Conservation (phyloP, 1,140 invertebrate genomes). For the Augochlora pura region DNA sequence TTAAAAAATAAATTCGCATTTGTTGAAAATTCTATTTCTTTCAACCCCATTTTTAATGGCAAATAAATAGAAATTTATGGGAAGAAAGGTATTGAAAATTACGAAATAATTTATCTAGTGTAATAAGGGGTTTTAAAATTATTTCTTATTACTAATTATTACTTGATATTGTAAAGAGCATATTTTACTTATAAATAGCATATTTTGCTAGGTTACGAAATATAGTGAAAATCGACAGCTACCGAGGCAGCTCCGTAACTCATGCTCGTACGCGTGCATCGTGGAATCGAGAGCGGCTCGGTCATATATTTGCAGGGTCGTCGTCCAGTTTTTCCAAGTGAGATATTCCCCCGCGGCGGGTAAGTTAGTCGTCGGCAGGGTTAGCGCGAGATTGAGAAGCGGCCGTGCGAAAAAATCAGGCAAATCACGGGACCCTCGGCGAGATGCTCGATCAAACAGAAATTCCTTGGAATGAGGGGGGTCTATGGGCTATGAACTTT, state of each 20-base stretch:
- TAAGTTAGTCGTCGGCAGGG: constrained; percentile 29
- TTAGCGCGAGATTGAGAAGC: constrained; percentile 60
- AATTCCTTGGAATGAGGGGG: constrained; percentile 59
- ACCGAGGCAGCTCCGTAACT: neutral
- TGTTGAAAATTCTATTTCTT: no score
- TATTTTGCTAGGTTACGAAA: no score
- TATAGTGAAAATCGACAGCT: neutral
- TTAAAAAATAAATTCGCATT: no score
- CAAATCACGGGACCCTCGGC: constrained; percentile 63
- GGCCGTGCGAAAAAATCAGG: constrained; percentile 68
- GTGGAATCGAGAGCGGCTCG: neutral
- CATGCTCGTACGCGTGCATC: neutral
- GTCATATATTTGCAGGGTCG: neutral
- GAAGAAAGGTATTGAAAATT: no score
- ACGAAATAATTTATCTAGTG: no score
- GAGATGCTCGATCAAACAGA: constrained; percentile 64
- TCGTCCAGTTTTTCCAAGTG: constrained; percentile 24
- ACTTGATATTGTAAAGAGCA: no score
- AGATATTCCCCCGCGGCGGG: constrained; percentile 28
- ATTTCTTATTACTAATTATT: no score
- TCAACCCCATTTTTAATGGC: no score
- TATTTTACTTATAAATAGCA: no score
- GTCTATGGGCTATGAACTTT: constrained; percentile 55
- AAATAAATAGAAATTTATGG: no score
- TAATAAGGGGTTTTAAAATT: no score